Percentiles rank a stretch among this genome's conserved stretches.
These are phyloP conservation scores for Entelurus aequoreus DNA, from an alignment of 2,113 vertebrate species.

Conservation along the genomic window DNA sequence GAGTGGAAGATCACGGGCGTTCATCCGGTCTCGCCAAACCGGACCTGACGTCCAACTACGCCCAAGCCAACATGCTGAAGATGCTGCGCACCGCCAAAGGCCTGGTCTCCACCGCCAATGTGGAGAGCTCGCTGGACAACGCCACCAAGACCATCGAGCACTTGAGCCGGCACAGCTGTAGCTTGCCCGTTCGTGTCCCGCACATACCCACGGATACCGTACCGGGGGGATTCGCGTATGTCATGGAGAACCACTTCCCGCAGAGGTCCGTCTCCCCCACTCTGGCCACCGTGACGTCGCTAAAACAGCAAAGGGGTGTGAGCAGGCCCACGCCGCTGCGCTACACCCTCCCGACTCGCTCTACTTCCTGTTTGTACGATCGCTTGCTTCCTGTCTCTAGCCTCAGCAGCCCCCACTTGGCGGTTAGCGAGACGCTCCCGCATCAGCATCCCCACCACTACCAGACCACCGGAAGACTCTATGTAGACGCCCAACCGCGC, in stretches of 20 bases:
- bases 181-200: constrained; percentile 65
- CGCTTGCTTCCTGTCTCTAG: constrained; percentile 70
- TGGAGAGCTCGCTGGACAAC: constrained; percentile 86
- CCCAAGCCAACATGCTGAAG: constrained; percentile 91
- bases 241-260: constrained; percentile 56
- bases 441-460: constrained; percentile 57
- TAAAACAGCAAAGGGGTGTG: constrained; percentile 61
- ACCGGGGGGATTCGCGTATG: constrained; percentile 60
- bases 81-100: constrained; percentile 94
- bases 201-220: constrained; percentile 55
- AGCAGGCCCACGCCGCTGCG: constrained; percentile 67
- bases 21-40: constrained; percentile 74
- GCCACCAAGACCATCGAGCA: constrained; percentile 89
- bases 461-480: constrained; percentile 59
- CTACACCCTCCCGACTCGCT: constrained; percentile 73
- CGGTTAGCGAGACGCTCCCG: constrained; percentile 59
- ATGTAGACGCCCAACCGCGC: constrained; percentile 61
- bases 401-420: constrained; percentile 69
- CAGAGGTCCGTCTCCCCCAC: constrained; percentile 60
- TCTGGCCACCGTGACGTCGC: constrained; percentile 41
- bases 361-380: constrained; percentile 70
- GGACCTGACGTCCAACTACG: constrained; percentile 83
- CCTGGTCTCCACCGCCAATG: constrained; percentile 85
- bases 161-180: constrained; percentile 78
- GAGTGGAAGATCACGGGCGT: constrained; percentile 82